Evolutionary conservation across 2,888 invertebrate genomes (phyloP).

Genomic region (Pimpla rufipes): DNA sequence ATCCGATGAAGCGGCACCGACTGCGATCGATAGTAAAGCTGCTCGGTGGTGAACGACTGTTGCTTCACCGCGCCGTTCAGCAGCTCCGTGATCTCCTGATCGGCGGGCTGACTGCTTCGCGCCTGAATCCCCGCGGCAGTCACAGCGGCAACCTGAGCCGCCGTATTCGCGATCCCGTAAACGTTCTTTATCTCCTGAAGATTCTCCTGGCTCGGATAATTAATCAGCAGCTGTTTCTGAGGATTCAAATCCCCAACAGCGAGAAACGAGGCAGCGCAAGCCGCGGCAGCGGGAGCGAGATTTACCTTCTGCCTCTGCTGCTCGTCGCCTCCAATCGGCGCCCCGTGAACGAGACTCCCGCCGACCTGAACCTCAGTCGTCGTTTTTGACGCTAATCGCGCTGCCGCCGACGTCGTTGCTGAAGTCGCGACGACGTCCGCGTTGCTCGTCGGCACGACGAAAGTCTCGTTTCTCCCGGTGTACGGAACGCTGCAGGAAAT

Average conservation of each 20-base stretch:
- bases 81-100: constrained; percentile 88
- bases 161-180: constrained; percentile 48
- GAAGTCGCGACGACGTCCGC: constrained; percentile 74
- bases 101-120: constrained; percentile 76
- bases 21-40: constrained; percentile 88
- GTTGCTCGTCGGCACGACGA: constrained; percentile 81
- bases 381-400: no score
- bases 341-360: constrained; percentile 55
- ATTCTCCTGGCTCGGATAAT: constrained; percentile 84
- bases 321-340: constrained; percentile 34
- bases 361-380: constrained; percentile 78
- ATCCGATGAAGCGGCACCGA: constrained; percentile 92
- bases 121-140: constrained; percentile 64
- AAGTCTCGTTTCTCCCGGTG: constrained; percentile 77
- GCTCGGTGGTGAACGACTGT: constrained; percentile 81
- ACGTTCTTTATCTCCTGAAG: constrained; percentile 77
- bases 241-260: constrained; percentile 73
- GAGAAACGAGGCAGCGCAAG: constrained; percentile 57
- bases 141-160: not conserved
- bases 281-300: not conserved
- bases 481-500: constrained; percentile 83
- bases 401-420: no score
- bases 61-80: constrained; percentile 87
- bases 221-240: constrained; percentile 82
- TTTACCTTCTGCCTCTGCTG: constrained; percentile 39